phyloP scores from a whole-genome alignment of 2,888 invertebrate species.

The Asteroscopus sphinx region DNA sequence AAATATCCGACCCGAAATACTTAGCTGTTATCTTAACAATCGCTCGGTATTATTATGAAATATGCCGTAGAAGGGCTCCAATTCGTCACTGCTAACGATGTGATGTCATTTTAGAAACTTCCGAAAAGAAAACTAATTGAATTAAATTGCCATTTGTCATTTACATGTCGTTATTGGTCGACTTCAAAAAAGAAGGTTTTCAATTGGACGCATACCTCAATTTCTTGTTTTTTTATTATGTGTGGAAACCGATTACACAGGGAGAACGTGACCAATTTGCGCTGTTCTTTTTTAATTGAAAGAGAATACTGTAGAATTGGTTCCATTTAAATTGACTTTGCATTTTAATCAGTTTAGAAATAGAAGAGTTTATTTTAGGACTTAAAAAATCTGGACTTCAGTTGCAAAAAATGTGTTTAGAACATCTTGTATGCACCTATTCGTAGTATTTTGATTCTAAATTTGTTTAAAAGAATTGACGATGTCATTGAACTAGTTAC shows the following conservation, averaged over 20 bases:
- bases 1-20: slow-evolving; percentile 17
- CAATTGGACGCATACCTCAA: slow-evolving; percentile 24
- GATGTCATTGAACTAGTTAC: slow-evolving; percentile 1
- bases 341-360: slow-evolving; percentile 12
- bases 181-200: slow-evolving; percentile 15
- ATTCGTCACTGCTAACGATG: slow-evolving; percentile 39
- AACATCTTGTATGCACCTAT: not conserved
- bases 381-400: slow-evolving; percentile 4
- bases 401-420: not conserved
- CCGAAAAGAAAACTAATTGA: slow-evolving; percentile 36
- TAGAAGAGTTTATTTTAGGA: slow-evolving; percentile 6
- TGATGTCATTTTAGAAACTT: slow-evolving; percentile 48
- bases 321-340: slow-evolving; percentile 24
- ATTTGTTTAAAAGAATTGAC: slow-evolving; percentile 1
- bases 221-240: slow-evolving; percentile 30
- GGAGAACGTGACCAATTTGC: slow-evolving; percentile 33
- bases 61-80: slow-evolving; percentile 37
- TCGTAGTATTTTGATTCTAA: not conserved
- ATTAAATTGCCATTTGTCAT: slow-evolving; percentile 44
- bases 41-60: slow-evolving; percentile 22
- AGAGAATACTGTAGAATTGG: slow-evolving; percentile 15
- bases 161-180: slow-evolving; percentile 34
- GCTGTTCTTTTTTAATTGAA: slow-evolving; percentile 32
- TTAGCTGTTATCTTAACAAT: slow-evolving; percentile 6
- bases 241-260: slow-evolving; percentile 31